Conservation (phyloP, 1,140 invertebrate species). For the Papilio dardanus region DNA sequence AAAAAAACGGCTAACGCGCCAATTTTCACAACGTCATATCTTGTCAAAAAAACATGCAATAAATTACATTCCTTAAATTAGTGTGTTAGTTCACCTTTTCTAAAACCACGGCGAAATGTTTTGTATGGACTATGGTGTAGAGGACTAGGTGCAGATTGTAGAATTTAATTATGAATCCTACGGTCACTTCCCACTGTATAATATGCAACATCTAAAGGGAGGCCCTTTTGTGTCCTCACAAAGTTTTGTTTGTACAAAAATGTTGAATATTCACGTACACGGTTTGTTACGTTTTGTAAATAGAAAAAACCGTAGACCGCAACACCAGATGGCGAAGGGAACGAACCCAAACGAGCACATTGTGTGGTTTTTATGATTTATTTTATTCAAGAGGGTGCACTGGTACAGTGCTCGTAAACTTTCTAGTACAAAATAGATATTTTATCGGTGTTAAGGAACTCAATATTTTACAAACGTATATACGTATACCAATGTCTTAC, state of each 20-base stretch:
- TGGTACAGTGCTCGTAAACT: neutral
- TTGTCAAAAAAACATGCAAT: no score
- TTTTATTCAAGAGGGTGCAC: constrained; percentile 1
- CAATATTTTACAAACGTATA: neutral
- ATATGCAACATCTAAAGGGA: neutral
- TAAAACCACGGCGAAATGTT: no score
- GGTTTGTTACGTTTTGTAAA: constrained; percentile 13
- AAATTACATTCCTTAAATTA: no score
- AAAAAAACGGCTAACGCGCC: no score
- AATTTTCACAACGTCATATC: no score
- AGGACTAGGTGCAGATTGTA: no score
- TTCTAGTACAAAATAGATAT: constrained; percentile 6
- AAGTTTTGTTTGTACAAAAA: neutral
- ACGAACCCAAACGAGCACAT: constrained; percentile 15
- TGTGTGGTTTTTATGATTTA: constrained; percentile 11
- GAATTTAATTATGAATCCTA: neutral
- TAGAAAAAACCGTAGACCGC: constrained; percentile 9
- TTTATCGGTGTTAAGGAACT: neutral
- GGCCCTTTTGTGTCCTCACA: neutral
- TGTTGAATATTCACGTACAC: constrained; percentile 8
- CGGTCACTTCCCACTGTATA: neutral
- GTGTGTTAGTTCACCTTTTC: no score
- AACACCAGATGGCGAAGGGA: constrained; percentile 20
- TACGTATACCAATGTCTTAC: neutral
- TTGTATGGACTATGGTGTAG: no score